Percentiles rank a stretch among this genome's conserved stretches.
phyloP scores from a whole-genome alignment of 2,113 vertebrate species.

The Cryptoleucopteryx plumbea region DNA sequence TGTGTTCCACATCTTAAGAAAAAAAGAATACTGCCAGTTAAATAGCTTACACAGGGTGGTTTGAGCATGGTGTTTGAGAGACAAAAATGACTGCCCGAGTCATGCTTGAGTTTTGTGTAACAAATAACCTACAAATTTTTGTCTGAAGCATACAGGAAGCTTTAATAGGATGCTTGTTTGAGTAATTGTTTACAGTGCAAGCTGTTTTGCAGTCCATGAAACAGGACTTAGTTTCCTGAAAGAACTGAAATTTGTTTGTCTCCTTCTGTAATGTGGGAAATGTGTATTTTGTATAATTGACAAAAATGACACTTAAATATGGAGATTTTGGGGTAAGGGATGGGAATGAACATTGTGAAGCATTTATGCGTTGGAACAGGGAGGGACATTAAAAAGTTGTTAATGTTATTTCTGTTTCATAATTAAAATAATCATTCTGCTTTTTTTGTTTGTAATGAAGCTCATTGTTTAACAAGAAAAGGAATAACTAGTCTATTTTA shows the following conservation, averaged over 20 bases:
- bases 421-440: not conserved
- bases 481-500: not conserved
- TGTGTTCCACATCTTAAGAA: not conserved
- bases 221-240: not conserved
- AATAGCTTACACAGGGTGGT: not conserved
- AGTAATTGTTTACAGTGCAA: not conserved
- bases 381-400: not conserved
- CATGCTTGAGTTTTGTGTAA: not conserved
- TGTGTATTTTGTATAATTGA: not conserved
- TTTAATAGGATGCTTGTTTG: not conserved
- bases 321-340: not conserved
- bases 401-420: not conserved
- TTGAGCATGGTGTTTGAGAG: not conserved
- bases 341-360: not conserved
- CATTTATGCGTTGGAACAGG: not conserved
- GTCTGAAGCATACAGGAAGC: not conserved
- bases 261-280: not conserved
- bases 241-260: not conserved
- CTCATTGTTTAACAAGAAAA: not conserved
- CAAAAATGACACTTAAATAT: not conserved
- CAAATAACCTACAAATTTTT: not conserved
- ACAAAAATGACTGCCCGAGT: not conserved
- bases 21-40: not conserved
- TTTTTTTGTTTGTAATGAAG: not conserved
- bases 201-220: not conserved